Percentiles rank a stretch among this genome's conserved stretches.
Evolutionary conservation across 2,888 invertebrate species (phyloP).

Genomic region (Plagodis dolabraria): DNA sequence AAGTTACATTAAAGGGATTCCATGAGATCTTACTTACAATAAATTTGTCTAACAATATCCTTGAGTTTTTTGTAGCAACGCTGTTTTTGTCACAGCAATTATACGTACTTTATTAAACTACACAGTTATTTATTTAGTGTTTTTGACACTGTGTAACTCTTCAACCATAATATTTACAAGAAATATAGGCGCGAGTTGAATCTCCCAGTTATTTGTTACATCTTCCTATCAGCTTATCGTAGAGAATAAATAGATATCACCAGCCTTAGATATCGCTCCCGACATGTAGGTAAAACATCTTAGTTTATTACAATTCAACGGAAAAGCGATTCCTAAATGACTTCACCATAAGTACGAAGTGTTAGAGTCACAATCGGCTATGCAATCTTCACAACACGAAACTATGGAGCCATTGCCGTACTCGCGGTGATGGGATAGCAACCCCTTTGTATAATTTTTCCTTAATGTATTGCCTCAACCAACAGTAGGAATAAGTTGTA

Average conservation of each 20-base stretch:
- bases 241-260: conserved; percentile 59
- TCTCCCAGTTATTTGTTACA: conserved; percentile 61
- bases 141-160: conserved; percentile 3
- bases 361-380: not conserved
- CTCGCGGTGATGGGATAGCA: too few species aligned
- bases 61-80: conserved; percentile 11
- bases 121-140: conserved; percentile 8
- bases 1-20: conserved; percentile 29
- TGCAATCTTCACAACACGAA: too few species aligned
- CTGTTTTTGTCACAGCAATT: conserved; percentile 13
- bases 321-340: conserved; percentile 49
- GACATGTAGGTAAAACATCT: conserved; percentile 30
- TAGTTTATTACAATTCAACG: conserved; percentile 31
- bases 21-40: conserved; percentile 22
- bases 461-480: too few species aligned
- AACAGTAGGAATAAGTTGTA: too few species aligned
- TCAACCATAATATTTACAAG: conserved; percentile 44
- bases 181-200: conserved; percentile 64
- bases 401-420: too few species aligned
- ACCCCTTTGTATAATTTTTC: too few species aligned
- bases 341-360: conserved; percentile 8
- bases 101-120: conserved; percentile 16
- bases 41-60: conserved; percentile 11
- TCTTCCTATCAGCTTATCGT: conserved; percentile 45
- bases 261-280: conserved; percentile 72